Percentiles rank a stretch among this genome's conserved stretches.
phyloP scores from a whole-genome alignment of 2,888 invertebrate genomes.

The Norana najaformis region DNA sequence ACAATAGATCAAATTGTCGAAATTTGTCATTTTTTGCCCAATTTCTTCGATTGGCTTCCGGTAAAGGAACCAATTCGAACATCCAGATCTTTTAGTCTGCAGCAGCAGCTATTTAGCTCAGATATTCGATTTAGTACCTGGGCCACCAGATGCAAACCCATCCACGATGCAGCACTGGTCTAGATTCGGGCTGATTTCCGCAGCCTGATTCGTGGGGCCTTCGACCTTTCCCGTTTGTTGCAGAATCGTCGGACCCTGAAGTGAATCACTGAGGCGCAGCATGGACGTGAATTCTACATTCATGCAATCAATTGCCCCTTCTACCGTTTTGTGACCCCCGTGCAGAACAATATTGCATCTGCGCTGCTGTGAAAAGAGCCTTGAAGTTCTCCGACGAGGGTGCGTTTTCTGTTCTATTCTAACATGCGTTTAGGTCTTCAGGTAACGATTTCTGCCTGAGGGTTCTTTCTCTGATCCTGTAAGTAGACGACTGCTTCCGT shows the following conservation, averaged over 20 bases:
- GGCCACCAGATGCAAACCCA: background rate
- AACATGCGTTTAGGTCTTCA: background rate
- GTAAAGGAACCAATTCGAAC: background rate
- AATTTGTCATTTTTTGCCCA: background rate
- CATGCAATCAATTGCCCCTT: background rate
- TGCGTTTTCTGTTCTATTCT: background rate
- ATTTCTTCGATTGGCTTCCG: background rate
- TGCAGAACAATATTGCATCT: conserved; percentile 3
- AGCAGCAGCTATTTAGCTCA: no score
- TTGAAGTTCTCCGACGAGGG: background rate
- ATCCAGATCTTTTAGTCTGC: background rate
- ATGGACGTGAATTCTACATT: background rate
- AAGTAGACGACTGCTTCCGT: background rate
- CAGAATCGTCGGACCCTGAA: conserved; percentile 1
- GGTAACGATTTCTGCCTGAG: background rate
- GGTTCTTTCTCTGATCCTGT: background rate
- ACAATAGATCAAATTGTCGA: conserved; percentile 6
- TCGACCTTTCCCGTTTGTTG: background rate
- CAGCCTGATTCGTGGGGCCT: background rate
- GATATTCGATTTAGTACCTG: no score
- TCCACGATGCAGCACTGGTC: background rate
- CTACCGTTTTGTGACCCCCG: background rate
- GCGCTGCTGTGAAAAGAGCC: no score
- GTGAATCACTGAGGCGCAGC: background rate
- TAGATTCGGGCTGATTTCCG: conserved; percentile 5